phyloP scores from a whole-genome alignment of 2,797 vertebrate species.

The Hylomyscus alleni region DNA sequence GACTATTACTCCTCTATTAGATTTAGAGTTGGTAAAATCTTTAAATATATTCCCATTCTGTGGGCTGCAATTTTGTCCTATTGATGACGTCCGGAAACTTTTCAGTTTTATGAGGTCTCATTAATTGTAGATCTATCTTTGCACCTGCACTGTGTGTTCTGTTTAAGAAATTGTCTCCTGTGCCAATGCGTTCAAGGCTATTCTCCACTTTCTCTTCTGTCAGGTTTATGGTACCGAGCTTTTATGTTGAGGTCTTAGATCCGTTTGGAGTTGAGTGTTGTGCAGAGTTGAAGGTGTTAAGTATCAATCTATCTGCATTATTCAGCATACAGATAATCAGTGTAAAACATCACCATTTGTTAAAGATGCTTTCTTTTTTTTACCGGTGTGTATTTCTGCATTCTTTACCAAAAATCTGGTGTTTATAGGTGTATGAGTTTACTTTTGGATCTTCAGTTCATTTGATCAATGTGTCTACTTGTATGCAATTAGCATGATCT shows the following conservation, averaged over 20 bases:
- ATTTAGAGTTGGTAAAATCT: not conserved
- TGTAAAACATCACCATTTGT: not conserved
- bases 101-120: not conserved
- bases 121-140: not conserved
- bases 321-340: not conserved
- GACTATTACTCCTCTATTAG: not conserved
- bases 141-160: not conserved
- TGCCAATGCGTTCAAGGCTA: no score
- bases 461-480: not conserved
- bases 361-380: not conserved
- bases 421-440: not conserved
- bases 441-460: not conserved
- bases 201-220: not conserved
- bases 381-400: not conserved
- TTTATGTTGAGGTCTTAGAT: not conserved
- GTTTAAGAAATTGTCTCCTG: not conserved
- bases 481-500: not conserved
- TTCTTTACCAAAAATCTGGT: not conserved
- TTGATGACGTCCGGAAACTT: not conserved
- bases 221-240: not conserved
- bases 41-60: not conserved
- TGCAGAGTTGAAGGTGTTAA: not conserved
- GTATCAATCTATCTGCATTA: not conserved
- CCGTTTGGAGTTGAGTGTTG: not conserved
- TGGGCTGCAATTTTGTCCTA: not conserved